Conservation (phyloP, 2,797 vertebrate species). For the Neoniphon sammara region DNA sequence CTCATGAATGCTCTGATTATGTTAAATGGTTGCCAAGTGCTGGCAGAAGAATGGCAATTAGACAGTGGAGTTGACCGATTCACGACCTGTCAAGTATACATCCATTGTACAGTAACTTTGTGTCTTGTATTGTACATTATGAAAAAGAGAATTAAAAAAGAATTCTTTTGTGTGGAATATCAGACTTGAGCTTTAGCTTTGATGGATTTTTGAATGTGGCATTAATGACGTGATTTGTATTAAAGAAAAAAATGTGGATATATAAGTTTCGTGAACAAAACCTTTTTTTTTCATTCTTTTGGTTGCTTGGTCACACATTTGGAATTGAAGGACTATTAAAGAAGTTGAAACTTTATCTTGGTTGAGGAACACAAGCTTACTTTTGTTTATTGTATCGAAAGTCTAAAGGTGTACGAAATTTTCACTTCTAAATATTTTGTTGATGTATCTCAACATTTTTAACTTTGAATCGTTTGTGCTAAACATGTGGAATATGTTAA, state of each 20-base stretch:
- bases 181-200: slow-evolving; percentile 39
- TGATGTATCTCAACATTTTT: slow-evolving; percentile 43
- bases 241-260: slow-evolving; percentile 20
- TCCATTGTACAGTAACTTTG: slow-evolving; percentile 43
- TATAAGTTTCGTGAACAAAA: slow-evolving; percentile 36
- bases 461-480: slow-evolving; percentile 58
- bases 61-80: slow-evolving; percentile 39
- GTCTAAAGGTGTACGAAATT: slow-evolving; percentile 29
- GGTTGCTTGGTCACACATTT: slow-evolving; percentile 30
- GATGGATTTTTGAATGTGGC: slow-evolving; percentile 36
- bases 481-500: slow-evolving; percentile 43
- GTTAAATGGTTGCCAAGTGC: slow-evolving; percentile 29
- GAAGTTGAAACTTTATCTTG: slow-evolving; percentile 16
- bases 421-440: slow-evolving; percentile 60
- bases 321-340: not conserved
- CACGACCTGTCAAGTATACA: slow-evolving; percentile 35
- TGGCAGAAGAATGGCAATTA: slow-evolving; percentile 28
- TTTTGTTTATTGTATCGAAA: slow-evolving; percentile 51
- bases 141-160: slow-evolving; percentile 14
- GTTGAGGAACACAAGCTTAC: slow-evolving; percentile 34
- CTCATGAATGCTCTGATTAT: slow-evolving; percentile 23
- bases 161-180: slow-evolving; percentile 32
- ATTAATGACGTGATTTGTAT: slow-evolving; percentile 44
- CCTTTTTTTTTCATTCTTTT: slow-evolving; percentile 31
- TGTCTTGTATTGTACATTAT: slow-evolving; percentile 39